Conservation (phyloP, 2,797 vertebrate species). For the Threskiornis aethiopicus region DNA sequence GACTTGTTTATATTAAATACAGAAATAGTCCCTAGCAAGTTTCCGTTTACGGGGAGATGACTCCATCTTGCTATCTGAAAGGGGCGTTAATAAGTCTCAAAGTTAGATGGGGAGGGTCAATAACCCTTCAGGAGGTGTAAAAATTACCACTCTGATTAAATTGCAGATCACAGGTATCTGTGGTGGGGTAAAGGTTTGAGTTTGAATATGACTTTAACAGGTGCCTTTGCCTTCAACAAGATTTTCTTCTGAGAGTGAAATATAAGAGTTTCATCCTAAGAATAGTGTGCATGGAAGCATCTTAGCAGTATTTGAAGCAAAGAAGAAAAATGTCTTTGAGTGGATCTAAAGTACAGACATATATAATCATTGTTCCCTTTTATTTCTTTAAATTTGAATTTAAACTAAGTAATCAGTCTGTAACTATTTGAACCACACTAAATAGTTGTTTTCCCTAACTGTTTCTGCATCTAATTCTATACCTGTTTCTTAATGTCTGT, state of each 20-base stretch:
- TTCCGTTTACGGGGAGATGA: neutral
- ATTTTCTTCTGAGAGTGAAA: neutral
- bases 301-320: neutral
- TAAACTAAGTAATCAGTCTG: neutral
- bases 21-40: neutral
- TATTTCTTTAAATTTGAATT: neutral
- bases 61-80: neutral
- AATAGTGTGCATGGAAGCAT: neutral
- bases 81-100: neutral
- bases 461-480: neutral
- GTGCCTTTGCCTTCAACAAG: neutral
- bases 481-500: neutral
- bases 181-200: neutral
- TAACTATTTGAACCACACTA: neutral
- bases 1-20: neutral
- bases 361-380: neutral
- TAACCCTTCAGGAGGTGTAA: neutral
- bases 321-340: neutral
- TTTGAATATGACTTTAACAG: neutral
- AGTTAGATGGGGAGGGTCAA: neutral
- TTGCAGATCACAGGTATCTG: neutral
- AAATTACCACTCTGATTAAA: neutral
- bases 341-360: neutral
- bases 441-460: neutral
- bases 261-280: neutral